Base-by-base conservation (phyloP, 2,888 invertebrate genomes). In the Metopia argyrocephala region DNA sequence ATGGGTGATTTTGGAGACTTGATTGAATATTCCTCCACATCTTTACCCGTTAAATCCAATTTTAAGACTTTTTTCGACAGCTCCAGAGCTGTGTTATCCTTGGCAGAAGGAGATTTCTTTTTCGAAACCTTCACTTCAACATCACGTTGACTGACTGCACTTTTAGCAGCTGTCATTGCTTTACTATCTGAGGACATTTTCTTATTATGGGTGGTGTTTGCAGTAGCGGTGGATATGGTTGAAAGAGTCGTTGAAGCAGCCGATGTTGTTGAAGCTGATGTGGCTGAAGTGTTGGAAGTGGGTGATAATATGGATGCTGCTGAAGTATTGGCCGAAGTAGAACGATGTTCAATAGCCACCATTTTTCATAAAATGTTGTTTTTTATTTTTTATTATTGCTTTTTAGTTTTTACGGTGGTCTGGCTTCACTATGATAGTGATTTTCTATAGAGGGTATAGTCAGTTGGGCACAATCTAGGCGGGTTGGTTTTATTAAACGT, bases 91-190 rank as follows among this genome's bases (percentile, higher is more conserved):
- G 86, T 85, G 1, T 74, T 76, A 25, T 87, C 86, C 82, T 84
- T 84, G 1, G 81, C 83, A 12, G 86, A 86, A 78, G 83, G 83
- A 80, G 87, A 84, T n/a, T 81, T 81, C 15, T 86, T 87, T 64
- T 85, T 88, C 52, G 92, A 91, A 76, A 93, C 92, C 87, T 91
- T 90, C 57, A 93, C 91, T 84, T 93, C 93, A 62, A 93, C 92
- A 54, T 93, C 93, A 81, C 93, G 92, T 85, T 93, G 93, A 83
- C 93, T 93, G 61, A 93, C 91, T 27, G 93, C 93, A 84, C 93
- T 85, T 85, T 89, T 84, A 15, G 82, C 76, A n/a, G 69, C 23
- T n/a, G 73, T 50, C 23, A 78, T 70, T 59, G 74, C 80, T 48
- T 69, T 38, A 38, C 15, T 38, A 48, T 81, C 81, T 20, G 81